Base-by-base conservation (phyloP, 2,113 vertebrate species). In the Uria lomvia region DNA sequence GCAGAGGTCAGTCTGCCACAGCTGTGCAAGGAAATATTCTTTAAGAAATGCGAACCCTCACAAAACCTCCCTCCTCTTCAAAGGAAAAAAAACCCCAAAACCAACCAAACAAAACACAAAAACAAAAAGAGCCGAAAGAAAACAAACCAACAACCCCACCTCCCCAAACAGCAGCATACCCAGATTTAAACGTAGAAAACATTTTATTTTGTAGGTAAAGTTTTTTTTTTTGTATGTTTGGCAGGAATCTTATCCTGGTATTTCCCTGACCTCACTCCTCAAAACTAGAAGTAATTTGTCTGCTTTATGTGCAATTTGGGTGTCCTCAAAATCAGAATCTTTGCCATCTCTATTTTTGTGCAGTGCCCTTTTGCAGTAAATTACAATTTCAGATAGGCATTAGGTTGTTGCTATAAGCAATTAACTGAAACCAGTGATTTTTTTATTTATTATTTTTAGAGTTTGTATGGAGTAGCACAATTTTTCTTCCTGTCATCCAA, bases 141-240 rank as follows among this genome's bases (percentile, higher is more conserved):
- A 0, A 3, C 12, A 67, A 75, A 55, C 7, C 14, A 70, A 38
- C 15, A 17, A 4, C 6, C 2, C 2, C 21, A 55, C 6, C 4
- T 56, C 9, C 12, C 7, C 21, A 71, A 29, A 23, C 8, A 29
- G 16, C 20, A 86, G 38, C 11, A 47, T 16, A 42, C 1, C 27
- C 5, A 49, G 7, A 45, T 52, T 53, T 8, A 65, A 27, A 42
- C 6, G 20, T 27, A 81, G 74, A 81, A 81, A 81, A 4, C 7
- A 49, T 10, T 65, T 68, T 29, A 34, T 53, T 72, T 83, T 79
- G 18, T 63, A 53, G 14, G 8, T 67, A 5, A 76, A 45, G 8
- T 70, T 32, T 40, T 40, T 40, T 40, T 42, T 82, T n/a, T 5
- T 43, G 15, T 53, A 17, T 29, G 11, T 73, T 80, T 36, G 32